Conservation (phyloP, 2,113 vertebrate genomes). For the Syrmaticus mikado region DNA sequence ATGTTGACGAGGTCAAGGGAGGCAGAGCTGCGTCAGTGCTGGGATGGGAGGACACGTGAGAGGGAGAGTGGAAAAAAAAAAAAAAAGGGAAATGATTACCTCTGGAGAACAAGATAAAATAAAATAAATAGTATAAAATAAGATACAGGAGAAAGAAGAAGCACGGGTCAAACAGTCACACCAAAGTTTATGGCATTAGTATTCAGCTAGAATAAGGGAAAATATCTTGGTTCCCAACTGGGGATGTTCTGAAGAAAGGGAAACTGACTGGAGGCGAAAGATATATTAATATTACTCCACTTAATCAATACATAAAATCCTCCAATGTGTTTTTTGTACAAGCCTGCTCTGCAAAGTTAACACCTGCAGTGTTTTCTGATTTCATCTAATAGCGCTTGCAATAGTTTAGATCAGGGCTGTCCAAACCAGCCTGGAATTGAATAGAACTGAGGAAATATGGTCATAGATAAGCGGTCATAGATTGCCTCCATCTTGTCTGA, state of each 20-base stretch:
- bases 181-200: constrained; percentile 74
- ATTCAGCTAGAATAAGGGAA: constrained; percentile 78
- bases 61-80: constrained; percentile 37
- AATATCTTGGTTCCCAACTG: constrained; percentile 73
- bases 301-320: constrained; percentile 86
- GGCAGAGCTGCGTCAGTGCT: constrained; percentile 73
- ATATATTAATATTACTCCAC: constrained; percentile 83
- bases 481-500: not conserved
- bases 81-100: constrained; percentile 64
- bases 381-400: constrained; percentile 60
- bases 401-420: not conserved
- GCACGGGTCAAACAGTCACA: constrained; percentile 73
- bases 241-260: constrained; percentile 76
- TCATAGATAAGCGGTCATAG: not conserved
- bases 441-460: rapidly evolving
- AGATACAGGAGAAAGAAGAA: constrained; percentile 20
- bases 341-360: constrained; percentile 69
- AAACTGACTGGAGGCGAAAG: constrained; percentile 82
- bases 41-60: constrained; percentile 71
- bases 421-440: constrained; percentile 20
- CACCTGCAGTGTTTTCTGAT: constrained; percentile 70
- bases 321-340: constrained; percentile 76
- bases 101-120: constrained; percentile 64
- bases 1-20: constrained; percentile 86
- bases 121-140: constrained; percentile 55